phyloP scores from a whole-genome alignment of 2,113 vertebrate genomes.

The Indicator indicator region DNA sequence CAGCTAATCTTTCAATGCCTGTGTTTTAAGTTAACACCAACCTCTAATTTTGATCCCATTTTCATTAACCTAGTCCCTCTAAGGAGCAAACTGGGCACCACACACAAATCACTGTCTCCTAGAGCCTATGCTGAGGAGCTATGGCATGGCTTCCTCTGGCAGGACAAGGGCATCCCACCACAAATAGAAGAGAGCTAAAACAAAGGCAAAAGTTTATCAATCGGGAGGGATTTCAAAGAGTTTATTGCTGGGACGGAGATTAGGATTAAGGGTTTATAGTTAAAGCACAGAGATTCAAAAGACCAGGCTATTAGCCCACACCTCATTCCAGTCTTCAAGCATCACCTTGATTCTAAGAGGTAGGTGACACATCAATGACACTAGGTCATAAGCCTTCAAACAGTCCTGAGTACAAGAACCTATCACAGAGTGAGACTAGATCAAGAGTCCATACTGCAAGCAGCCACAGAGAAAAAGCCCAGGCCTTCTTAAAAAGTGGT shows the following conservation, averaged over 20 bases:
- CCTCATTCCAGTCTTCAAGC: neutral
- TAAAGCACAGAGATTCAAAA: neutral
- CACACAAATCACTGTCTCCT: neutral
- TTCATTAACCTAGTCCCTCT: neutral
- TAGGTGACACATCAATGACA: neutral
- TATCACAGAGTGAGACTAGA: conserved; percentile 2
- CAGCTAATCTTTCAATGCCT: neutral
- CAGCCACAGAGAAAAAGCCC: conserved; percentile 1
- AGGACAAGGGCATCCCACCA: neutral
- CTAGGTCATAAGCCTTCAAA: conserved; percentile 4
- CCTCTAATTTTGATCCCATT: neutral
- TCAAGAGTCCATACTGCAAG: neutral
- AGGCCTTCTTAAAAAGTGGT: neutral
- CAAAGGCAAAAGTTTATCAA: neutral
- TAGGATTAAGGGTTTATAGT: neutral
- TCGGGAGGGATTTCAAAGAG: neutral
- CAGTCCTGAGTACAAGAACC: neutral
- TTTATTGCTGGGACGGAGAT: neutral
- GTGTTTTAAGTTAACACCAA: neutral
- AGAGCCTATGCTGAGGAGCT: neutral
- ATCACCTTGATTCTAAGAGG: neutral
- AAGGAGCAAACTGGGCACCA: neutral
- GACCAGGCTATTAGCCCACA: neutral
- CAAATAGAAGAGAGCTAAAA: neutral
- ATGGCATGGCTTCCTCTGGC: neutral